Evolutionary conservation across 2,113 vertebrate genomes (phyloP).

Genomic region (Dunckerocampus dactyliophorus): DNA sequence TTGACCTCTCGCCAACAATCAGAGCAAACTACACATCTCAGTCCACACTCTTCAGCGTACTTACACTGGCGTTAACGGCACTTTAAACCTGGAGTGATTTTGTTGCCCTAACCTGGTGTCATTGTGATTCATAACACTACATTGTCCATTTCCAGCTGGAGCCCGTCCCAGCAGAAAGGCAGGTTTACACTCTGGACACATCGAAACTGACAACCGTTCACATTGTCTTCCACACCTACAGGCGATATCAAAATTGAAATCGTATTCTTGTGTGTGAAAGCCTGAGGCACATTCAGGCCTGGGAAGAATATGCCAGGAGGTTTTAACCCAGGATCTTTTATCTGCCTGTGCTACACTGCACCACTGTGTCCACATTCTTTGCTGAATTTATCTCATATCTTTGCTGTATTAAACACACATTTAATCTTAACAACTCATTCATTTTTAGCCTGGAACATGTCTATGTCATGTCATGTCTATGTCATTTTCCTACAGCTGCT

Average conservation of each 20-base stretch:
- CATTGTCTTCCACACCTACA: not conserved
- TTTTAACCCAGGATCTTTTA: too few relatives aligned
- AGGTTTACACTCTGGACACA: too few relatives aligned
- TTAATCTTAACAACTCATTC: not conserved
- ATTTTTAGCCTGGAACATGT: not conserved
- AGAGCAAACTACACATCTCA: slow-evolving; percentile 9
- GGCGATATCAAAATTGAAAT: too few relatives aligned
- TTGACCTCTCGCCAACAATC: slow-evolving; percentile 35
- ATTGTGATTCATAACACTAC: slow-evolving; percentile 15
- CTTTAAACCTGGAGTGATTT: slow-evolving; percentile 26
- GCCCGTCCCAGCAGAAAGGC: not conserved
- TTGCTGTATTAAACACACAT: not conserved
- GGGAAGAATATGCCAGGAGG: too few relatives aligned
- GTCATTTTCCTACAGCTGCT: too few relatives aligned
- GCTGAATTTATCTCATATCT: not conserved
- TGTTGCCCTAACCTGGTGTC: slow-evolving; percentile 8
- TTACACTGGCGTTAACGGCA: slow-evolving; percentile 21
- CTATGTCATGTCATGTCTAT: too few relatives aligned
- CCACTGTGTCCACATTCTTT: slow-evolving; percentile 1
- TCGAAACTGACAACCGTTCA: not conserved
- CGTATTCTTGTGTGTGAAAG: not conserved
- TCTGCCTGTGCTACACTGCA: not conserved
- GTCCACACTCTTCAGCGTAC: slow-evolving; percentile 19
- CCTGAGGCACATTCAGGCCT: too few relatives aligned
- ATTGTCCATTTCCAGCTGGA: not conserved